These are phyloP conservation scores for Diachasma alloeum DNA, from an alignment of 1,140 invertebrate genomes.

Conservation along the genomic window DNA sequence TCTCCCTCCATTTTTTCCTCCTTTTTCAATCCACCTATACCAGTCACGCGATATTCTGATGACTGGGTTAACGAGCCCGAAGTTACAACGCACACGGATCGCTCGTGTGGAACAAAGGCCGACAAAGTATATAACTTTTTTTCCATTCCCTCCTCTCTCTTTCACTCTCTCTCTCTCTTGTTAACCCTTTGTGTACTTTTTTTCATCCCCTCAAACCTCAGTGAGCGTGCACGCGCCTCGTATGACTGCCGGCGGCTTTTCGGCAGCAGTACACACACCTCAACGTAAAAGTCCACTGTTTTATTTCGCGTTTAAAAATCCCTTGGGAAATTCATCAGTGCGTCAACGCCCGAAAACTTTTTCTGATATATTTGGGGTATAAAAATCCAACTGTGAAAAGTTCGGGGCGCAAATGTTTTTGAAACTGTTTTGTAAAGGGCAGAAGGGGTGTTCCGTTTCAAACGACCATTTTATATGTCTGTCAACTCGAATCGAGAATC, in stretches of 20 bases:
- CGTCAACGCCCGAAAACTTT: neutral
- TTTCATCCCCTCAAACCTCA: neutral
- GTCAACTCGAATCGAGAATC: too few relatives aligned
- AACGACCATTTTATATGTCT: too few relatives aligned
- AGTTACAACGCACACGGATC: constrained; percentile 1
- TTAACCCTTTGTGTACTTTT: neutral
- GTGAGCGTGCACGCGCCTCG: neutral
- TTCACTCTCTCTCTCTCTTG: neutral
- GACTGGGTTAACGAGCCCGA: constrained; percentile 4
- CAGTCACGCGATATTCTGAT: neutral
- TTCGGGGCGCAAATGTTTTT: neutral
- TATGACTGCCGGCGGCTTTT: neutral
- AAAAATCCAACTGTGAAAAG: neutral
- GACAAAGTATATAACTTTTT: neutral
- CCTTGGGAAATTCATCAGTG: constrained; percentile 9
- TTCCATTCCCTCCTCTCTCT: neutral
- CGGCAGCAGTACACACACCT: neutral
- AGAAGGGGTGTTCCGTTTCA: neutral
- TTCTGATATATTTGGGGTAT: neutral
- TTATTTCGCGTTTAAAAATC: neutral
- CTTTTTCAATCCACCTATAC: neutral
- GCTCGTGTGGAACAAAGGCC: neutral
- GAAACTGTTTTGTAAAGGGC: neutral
- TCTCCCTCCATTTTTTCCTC: neutral
- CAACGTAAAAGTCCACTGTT: neutral